These are phyloP conservation scores for Nothoprocta pentlandii DNA, from an alignment of 2,113 vertebrate genomes.

Conservation along the genomic window DNA sequence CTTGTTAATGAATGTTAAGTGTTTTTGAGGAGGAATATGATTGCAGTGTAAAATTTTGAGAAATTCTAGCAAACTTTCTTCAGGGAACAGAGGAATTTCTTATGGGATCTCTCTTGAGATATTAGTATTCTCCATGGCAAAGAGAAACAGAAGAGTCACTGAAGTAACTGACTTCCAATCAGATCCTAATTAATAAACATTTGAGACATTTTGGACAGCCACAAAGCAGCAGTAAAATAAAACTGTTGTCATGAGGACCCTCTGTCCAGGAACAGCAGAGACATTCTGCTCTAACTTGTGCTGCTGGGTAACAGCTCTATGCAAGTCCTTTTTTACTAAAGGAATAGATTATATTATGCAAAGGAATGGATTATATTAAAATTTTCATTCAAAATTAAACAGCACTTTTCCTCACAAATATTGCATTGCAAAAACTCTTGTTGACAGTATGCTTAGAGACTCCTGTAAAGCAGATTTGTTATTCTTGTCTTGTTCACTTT, in stretches of 20 bases:
- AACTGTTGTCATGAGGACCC: background rate
- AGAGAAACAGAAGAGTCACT: background rate
- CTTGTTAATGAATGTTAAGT: background rate
- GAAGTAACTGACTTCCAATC: background rate
- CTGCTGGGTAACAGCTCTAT: background rate
- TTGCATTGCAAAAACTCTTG: background rate
- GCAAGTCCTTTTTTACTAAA: background rate
- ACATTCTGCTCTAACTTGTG: background rate
- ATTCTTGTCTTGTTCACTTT: background rate
- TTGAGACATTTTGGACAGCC: background rate
- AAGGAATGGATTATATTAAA: background rate
- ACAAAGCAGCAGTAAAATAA: background rate
- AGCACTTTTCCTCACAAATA: background rate
- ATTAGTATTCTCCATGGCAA: background rate
- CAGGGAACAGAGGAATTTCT: background rate
- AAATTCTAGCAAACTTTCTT: background rate
- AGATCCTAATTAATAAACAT: background rate
- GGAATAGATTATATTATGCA: too few relatives aligned
- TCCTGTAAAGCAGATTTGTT: background rate
- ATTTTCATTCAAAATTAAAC: slow-evolving; percentile 21
- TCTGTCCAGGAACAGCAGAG: background rate
- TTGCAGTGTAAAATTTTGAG: background rate
- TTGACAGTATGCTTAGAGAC: background rate
- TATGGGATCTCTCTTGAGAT: background rate
- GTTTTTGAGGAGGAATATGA: background rate